These are phyloP conservation scores for Chromis chromis DNA, from an alignment of 2,797 vertebrate genomes.

Conservation along the genomic window DNA sequence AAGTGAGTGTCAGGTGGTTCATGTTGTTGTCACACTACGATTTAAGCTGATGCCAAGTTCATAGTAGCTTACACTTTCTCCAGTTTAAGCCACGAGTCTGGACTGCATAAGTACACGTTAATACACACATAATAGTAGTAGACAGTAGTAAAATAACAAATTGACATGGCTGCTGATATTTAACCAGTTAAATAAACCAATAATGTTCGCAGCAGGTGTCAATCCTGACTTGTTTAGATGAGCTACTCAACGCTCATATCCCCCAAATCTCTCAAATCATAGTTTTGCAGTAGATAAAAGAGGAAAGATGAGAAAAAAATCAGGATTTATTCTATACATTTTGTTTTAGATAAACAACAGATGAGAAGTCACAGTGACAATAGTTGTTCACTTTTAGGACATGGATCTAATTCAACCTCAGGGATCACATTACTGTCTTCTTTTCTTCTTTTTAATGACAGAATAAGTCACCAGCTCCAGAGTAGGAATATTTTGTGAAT, in stretches of 20 bases:
- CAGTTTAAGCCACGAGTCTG: not conserved
- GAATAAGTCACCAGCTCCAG: not conserved
- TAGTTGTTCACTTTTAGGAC: too few species aligned
- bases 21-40: slow-evolving; percentile 8
- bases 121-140: too few species aligned
- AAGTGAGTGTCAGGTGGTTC: slow-evolving; percentile 86
- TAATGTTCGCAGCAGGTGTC: not conserved
- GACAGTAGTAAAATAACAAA: not conserved
- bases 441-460: not conserved
- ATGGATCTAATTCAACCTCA: too few species aligned
- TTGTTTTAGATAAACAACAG: too few species aligned
- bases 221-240: too few species aligned
- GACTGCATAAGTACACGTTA: not conserved
- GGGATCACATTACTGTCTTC: not conserved
- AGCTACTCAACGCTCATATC: too few species aligned
- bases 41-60: not conserved
- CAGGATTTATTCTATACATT: too few species aligned
- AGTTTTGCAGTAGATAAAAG: too few species aligned
- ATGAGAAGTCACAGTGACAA: too few species aligned
- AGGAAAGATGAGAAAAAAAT: too few species aligned
- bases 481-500: not conserved
- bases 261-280: too few species aligned
- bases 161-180: not conserved
- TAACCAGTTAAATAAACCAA: not conserved
- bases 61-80: not conserved